Conservation (phyloP, 1,140 invertebrate species). For the Dinothrombium tinctorium region DNA sequence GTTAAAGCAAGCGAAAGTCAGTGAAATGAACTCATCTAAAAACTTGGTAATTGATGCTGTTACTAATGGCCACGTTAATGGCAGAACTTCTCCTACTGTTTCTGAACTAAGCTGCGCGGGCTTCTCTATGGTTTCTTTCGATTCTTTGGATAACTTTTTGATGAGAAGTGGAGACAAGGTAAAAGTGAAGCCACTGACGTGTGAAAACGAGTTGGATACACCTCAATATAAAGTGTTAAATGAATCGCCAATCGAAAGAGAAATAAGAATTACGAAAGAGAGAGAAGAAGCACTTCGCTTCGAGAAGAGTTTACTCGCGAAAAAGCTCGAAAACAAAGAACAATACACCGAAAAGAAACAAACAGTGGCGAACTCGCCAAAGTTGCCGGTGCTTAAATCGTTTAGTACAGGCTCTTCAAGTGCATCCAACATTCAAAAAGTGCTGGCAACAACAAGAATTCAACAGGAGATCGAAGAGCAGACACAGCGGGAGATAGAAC, state of each 20-base stretch:
- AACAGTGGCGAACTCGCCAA: neutral
- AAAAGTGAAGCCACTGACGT: slow-evolving; percentile 8
- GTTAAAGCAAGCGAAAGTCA: neutral
- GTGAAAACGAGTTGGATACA: slow-evolving; percentile 9
- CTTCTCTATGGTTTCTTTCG: no score
- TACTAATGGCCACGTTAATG: neutral
- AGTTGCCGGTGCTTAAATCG: neutral
- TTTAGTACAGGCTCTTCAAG: neutral
- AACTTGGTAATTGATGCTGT: neutral
- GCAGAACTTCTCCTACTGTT: neutral
- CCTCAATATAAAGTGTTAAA: slow-evolving; percentile 15
- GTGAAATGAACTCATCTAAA: neutral
- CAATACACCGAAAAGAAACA: neutral
- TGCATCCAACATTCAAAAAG: slow-evolving; percentile 18
- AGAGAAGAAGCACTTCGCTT: slow-evolving; percentile 28
- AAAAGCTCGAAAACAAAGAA: neutral
- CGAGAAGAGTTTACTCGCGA: slow-evolving; percentile 19
- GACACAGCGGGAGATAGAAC: slow-evolving; percentile 21
- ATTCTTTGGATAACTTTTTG: no score
- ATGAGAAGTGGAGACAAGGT: no score
- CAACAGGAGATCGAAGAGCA: slow-evolving; percentile 25
- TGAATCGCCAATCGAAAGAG: slow-evolving; percentile 32
- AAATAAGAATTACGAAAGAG: slow-evolving; percentile 28
- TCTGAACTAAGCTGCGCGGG: neutral
- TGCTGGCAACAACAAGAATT: slow-evolving; percentile 22